Evolutionary conservation across 2,797 vertebrate genomes (phyloP).

Genomic region (Gambelia wislizenii): DNA sequence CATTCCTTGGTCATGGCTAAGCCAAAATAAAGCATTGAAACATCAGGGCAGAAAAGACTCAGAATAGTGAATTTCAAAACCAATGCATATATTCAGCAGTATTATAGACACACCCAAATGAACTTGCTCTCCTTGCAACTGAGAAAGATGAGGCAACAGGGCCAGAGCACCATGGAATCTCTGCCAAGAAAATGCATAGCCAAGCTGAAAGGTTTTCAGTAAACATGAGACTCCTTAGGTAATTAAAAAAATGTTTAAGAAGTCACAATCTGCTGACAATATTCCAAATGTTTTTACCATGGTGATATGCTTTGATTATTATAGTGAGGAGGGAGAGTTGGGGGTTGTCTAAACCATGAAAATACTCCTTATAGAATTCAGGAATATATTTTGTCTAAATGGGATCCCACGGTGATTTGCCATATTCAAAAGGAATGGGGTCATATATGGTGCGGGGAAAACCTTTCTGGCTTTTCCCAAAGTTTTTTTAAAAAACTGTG

Average conservation of each 20-base stretch:
- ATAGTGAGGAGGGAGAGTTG: too few species aligned
- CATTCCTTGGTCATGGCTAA: neutral
- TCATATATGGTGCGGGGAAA: too few species aligned
- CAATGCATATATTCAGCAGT: neutral
- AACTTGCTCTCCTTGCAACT: neutral
- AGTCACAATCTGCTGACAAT: neutral
- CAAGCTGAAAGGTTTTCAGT: neutral
- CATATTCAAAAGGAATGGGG: too few species aligned
- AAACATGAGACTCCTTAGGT: neutral
- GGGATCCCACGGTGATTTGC: too few species aligned
- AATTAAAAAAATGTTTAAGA: neutral
- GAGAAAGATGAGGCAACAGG: neutral
- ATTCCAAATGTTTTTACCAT: neutral
- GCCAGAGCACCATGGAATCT: neutral
- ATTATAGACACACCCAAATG: constrained; percentile 11
- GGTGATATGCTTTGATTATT: neutral
- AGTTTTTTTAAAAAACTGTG: too few species aligned
- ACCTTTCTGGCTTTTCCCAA: too few species aligned
- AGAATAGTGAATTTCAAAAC: neutral
- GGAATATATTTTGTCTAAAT: too few species aligned
- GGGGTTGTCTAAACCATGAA: too few species aligned
- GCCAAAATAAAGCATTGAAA: neutral
- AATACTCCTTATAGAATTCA: too few species aligned
- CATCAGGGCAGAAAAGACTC: neutral
- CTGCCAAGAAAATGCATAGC: constrained; percentile 2